Evolutionary conservation across 2,113 vertebrate genomes (phyloP).

Genomic region (Spheniscus mendiculus): DNA sequence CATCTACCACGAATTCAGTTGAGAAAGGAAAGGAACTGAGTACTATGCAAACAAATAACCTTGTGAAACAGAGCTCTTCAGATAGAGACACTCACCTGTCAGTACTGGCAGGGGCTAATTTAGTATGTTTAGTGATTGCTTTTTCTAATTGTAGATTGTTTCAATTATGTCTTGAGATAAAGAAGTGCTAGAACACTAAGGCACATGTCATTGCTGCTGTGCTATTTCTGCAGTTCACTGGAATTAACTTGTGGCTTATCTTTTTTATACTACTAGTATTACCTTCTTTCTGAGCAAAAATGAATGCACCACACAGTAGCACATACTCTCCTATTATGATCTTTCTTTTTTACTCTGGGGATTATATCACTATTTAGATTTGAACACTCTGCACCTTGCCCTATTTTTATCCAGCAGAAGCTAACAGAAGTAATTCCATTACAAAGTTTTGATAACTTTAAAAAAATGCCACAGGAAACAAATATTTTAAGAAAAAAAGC

Average conservation of each 20-base stretch:
- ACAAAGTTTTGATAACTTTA: not conserved
- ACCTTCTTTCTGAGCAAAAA: not conserved
- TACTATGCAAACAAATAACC: not conserved
- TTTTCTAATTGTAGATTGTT: not conserved
- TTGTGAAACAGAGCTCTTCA: not conserved
- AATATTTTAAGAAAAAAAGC: not conserved
- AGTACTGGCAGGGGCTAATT: not conserved
- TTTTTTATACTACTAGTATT: not conserved
- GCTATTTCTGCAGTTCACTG: not conserved
- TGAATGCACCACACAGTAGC: not conserved
- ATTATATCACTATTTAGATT: not conserved
- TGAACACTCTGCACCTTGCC: not conserved
- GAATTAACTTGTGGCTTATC: not conserved
- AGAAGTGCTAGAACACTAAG: not conserved
- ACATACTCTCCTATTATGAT: not conserved
- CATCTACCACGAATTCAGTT: not conserved
- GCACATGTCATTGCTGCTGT: not conserved
- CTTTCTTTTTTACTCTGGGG: not conserved
- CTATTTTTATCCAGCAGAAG: not conserved
- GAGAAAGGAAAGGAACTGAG: not conserved
- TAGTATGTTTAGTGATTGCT: not conserved
- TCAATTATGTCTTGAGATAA: not conserved
- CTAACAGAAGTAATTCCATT: not conserved
- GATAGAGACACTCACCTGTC: not conserved
- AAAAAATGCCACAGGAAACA: not conserved